Base-by-base conservation (phyloP, 1,140 invertebrate species). In the Ceratosolen fusciceps region DNA sequence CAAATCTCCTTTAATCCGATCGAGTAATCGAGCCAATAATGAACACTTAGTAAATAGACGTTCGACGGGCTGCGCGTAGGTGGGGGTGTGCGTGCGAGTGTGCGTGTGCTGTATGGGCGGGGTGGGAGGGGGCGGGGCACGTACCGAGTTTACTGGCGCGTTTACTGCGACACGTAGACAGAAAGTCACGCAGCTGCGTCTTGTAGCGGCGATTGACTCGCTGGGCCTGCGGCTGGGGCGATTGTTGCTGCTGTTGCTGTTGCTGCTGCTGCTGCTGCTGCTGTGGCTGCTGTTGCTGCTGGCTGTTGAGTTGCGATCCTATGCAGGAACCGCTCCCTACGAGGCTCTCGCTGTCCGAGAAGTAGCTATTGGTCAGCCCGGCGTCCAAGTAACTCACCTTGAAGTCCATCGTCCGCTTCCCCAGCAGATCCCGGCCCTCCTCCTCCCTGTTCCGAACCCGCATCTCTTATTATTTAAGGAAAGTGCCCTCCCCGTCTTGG, bases 341-440 rank as follows among this genome's bases (percentile, higher is more conserved):
- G n/a, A 97, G 89, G 85, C 96, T 95, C 83, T 97, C 95, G 37
- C 93, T 93, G 85, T 97, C 96, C 3, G 95, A 95, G 87, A 97
- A 97, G 87, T 97, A 98, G 26, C 95, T 94, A 84, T 95, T 97
- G 1, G 96, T 96, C 65, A 98, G 90, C 2, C 96, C 96, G 0
- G 96, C 96, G 85, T 98, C 97, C 83, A 98, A 91, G 88, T 99
- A 99, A 85, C 97, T 98, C 26, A 99, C 97, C 93, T 99, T 99
- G 87, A 99, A 99, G 88, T 99, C 98, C 96, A 98, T 99, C 0
- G 98, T 99, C 75, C 98, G 93, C 89, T 99, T 99, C 10, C 97
- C 97, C 12, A 98, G 92, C 47, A 99, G 90, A 91, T 99, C 98
- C 74, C 97, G 93, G 19, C 98, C 98, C 92, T 99, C 98, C 91